Conservation (phyloP, 2,113 vertebrate species). For the Carassius auratus region DNA sequence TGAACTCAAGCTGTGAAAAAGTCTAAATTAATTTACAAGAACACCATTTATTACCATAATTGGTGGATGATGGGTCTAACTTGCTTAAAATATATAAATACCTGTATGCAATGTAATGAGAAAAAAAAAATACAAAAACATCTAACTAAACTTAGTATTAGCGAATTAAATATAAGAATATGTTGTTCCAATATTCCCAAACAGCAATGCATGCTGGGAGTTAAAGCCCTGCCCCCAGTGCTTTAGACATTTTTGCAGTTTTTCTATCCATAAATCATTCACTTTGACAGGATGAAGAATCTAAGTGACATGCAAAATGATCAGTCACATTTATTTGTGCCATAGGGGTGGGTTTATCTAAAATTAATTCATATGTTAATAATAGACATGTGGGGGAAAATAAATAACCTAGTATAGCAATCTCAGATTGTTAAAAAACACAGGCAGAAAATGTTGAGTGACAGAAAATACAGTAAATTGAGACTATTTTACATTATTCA, state of each 20-base stretch:
- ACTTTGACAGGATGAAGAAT: not conserved
- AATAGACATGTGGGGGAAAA: not conserved
- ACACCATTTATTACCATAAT: not conserved
- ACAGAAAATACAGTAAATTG: not conserved
- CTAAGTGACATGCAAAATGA: not conserved
- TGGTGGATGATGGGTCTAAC: not conserved
- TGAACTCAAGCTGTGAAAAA: not conserved
- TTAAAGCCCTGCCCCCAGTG: not conserved
- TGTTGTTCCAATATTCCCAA: not conserved
- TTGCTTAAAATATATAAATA: not conserved
- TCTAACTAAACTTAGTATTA: not conserved
- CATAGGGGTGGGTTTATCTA: not conserved
- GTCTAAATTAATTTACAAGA: not conserved
- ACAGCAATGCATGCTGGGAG: not conserved
- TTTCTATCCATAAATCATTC: not conserved
- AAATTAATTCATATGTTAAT: not conserved
- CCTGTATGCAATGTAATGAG: not conserved
- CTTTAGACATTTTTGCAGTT: not conserved
- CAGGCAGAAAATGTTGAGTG: not conserved
- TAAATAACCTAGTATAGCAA: not conserved
- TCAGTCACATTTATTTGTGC: not conserved
- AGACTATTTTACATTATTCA: not conserved
- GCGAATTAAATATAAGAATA: not conserved
- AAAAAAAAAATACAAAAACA: no score
- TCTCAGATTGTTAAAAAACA: not conserved